A percentile compares a stretch with the other conserved stretches of the same genome.
Evolutionary conservation across 2,797 vertebrate species (phyloP).

Genomic region (Lerista edwardsae): DNA sequence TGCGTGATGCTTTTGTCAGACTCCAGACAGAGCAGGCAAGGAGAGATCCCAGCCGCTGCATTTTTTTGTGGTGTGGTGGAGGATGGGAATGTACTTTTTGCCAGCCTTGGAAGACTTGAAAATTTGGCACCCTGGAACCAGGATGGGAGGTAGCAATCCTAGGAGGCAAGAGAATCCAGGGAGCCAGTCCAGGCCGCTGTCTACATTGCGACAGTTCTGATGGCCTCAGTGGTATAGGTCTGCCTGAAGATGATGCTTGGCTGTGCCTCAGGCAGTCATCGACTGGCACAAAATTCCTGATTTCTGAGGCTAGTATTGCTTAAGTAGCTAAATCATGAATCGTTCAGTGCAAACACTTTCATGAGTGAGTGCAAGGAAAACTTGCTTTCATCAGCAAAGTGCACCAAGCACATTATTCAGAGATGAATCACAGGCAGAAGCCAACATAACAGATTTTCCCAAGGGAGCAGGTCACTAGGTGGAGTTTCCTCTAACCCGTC

Average conservation of each 20-base stretch:
- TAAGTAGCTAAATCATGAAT: background rate
- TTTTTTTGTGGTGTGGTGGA: background rate
- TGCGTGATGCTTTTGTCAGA: background rate
- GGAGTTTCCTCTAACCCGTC: background rate
- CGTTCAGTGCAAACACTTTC: background rate
- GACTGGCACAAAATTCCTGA: background rate
- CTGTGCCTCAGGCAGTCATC: background rate
- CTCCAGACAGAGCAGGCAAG: background rate
- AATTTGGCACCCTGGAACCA: background rate
- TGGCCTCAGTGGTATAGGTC: background rate
- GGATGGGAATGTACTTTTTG: background rate
- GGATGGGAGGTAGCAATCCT: background rate
- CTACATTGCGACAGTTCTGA: background rate
- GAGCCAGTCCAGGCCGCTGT: background rate
- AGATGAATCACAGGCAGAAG: background rate
- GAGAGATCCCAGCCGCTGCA: background rate
- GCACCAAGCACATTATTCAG: background rate
- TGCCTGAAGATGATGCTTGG: background rate
- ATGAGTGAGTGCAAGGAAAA: background rate
- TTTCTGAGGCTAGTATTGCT: conserved; percentile 11
- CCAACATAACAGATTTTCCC: conserved; percentile 9
- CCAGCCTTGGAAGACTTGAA: background rate
- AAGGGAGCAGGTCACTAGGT: background rate
- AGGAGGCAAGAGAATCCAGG: background rate
- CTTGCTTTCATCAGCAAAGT: background rate